Evolutionary conservation across 1,140 invertebrate genomes (phyloP), one percentile per base, ranked within the genome.

Genomic region (Diorhabda sublineata): DNA sequence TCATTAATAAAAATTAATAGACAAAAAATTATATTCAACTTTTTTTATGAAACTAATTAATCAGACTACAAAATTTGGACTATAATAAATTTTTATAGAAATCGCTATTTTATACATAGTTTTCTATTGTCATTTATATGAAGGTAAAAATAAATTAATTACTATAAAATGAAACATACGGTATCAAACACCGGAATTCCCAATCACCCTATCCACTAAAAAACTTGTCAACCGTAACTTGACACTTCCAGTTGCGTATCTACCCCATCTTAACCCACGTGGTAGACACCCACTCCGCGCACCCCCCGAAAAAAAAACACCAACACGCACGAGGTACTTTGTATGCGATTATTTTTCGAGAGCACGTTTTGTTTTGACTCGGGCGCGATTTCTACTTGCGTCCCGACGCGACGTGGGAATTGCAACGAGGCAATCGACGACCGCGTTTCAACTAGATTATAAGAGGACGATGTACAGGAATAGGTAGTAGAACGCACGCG

Each of bases 371-470:
- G 47, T 52, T 52, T 52, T 62, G 61, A 44, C 45, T 62, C 61
- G 42, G 11, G 61, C 61, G 43, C 42, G 9, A 11, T 62, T 43
- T 11, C 61, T n/a, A 9, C 5, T 52, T 9, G 47, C 5, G 47
- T 44, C 61, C n/a, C 61, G 43, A 44, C 43, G 44, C 61, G n/a
- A 43, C 61, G 45, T 43, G 42, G n/a, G 8, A 45, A 11, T 9
- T 44, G n/a, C 42, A 11, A 44, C 42, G 9, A n/a, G 61, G 44
- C 42, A 43, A 7, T 44, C 58, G 41, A 60, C 7, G 42, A 42
- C 8, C 61, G 61, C 61, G 61, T 62, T 62, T 62, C 44, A 43
- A 62, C 61, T 62, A 44, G n/a, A 43, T 52, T n/a, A n/a, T 6
- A 52, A 52, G 45, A 44, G 61, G 61, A 45, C 61, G 61, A 62